phyloP scores from a whole-genome alignment of 2,888 invertebrate species.

The Drosophila kambysellisi region DNA sequence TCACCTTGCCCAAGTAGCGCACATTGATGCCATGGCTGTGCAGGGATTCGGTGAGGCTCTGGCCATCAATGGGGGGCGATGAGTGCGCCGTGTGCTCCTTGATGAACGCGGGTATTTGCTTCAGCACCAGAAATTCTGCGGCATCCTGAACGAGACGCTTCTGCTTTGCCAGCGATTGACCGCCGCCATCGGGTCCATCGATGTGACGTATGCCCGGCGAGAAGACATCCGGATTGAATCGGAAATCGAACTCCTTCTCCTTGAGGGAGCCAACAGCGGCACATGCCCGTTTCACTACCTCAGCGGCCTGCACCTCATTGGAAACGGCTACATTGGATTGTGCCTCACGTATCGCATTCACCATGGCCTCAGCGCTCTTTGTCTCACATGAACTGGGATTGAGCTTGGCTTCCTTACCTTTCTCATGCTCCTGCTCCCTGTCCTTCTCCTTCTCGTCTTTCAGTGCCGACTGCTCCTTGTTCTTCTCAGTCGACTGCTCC shows the following conservation, averaged over 20 bases:
- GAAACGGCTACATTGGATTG: slow-evolving; percentile 85
- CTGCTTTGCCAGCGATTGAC: slow-evolving; percentile 91
- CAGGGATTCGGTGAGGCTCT: slow-evolving; percentile 95
- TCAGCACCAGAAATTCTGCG: slow-evolving; percentile 96
- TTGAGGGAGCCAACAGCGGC: slow-evolving; percentile 96
- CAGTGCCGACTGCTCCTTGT: slow-evolving; percentile 1
- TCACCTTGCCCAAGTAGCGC: slow-evolving; percentile 96
- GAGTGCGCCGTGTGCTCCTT: slow-evolving; percentile 96
- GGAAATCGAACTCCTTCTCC: slow-evolving; percentile 97
- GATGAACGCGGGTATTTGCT: slow-evolving; percentile 97
- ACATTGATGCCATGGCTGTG: slow-evolving; percentile 99
- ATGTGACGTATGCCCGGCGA: slow-evolving; percentile 96
- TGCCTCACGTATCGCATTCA: slow-evolving; percentile 79
- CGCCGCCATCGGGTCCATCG: slow-evolving; percentile 87
- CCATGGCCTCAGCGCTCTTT: slow-evolving; percentile 75
- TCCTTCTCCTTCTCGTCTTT: slow-evolving; percentile 59
- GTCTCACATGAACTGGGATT: slow-evolving; percentile 52
- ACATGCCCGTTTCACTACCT: slow-evolving; percentile 95
- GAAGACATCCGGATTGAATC: slow-evolving; percentile 99
- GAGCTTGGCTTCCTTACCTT: slow-evolving; percentile 83
- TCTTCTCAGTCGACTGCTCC: slow-evolving; percentile 67
- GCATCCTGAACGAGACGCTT: slow-evolving; percentile 97
- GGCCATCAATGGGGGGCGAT: slow-evolving; percentile 97
- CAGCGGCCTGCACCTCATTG: slow-evolving; percentile 91
- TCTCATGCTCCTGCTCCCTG: slow-evolving; percentile 82